Evolutionary conservation across 2,797 vertebrate species (phyloP), one percentile per base, ranked within the genome.

Genomic region (Parotocinclus haroldoi): DNA sequence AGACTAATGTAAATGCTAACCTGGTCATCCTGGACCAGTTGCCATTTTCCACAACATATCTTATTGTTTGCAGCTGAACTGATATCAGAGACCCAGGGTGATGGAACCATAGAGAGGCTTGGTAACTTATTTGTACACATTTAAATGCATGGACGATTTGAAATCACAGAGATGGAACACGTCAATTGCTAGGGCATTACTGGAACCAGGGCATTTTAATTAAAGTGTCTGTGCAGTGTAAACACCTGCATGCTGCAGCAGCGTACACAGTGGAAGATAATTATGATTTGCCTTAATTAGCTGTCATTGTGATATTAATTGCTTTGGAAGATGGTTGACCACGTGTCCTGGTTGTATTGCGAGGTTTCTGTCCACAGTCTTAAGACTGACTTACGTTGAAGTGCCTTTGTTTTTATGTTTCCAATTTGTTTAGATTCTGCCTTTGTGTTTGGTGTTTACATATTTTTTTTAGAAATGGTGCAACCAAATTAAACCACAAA

Each of bases 221-320:
- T 87, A 89, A 87, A 88, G 81, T 80, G 73, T 74, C 80, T 73
- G 78, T 84, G 85, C 89, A 88, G 84, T 86, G 82, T 88, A 90
- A 91, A 88, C 87, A 83, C 72, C 70, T 9, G 36, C 56, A 58
- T 71, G 63, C 73, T 59, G 56, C 49, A 58, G 62, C 63, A 50
- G 60, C 27, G 39, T 62, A 71, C 40, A 48, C 61, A 73, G 49
- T 53, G 59, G 62, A 71, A 77, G 79, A 76, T 88, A 83, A 89
- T 89, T 89, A 89, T 88, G 85, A 89, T 89, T 86, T 83, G 82
- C 80, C 75, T 83, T 88, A 89, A 90, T 90, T 88, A 89, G 85
- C 87, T 85, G 88, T 89, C 89, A 84, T 69, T 81, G 76, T 85
- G 82, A 87, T 83, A 71, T 48, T 86, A 87, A 88, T 89, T 87